phyloP scores from a whole-genome alignment of 1,140 invertebrate genomes.

The Drusus annulatus region DNA sequence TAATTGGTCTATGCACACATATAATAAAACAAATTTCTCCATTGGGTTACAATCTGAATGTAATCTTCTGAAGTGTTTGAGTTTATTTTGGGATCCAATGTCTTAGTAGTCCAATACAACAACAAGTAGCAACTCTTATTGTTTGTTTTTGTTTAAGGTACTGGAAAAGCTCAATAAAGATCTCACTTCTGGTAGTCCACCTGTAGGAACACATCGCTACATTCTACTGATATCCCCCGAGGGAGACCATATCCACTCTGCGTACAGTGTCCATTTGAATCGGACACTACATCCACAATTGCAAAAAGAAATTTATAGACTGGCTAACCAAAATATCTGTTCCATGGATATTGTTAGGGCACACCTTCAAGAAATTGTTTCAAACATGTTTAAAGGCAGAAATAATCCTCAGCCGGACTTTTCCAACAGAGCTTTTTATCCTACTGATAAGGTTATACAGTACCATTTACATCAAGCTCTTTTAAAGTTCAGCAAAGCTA shows the following conservation, averaged over 20 bases:
- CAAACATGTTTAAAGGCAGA: not conserved
- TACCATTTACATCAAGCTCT: constrained; percentile 5
- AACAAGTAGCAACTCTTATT: not conserved
- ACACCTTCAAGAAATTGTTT: not conserved
- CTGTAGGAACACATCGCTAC: constrained; percentile 10
- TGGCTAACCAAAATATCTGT: constrained; percentile 5
- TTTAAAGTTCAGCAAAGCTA: not conserved
- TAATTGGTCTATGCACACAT: no score
- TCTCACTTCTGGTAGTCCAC: not conserved
- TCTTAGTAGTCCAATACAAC: no score
- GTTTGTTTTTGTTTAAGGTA: not conserved
- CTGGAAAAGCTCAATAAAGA: constrained; percentile 21
- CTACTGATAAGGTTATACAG: not conserved
- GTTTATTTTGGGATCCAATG: no score
- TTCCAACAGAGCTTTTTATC: not conserved
- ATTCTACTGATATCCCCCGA: not conserved
- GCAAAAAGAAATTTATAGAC: constrained; percentile 6
- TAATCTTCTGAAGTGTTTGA: no score
- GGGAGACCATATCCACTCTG: not conserved
- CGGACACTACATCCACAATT: not conserved
- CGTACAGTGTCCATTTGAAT: not conserved
- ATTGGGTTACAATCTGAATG: no score
- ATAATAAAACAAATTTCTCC: no score
- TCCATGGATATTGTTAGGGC: not conserved
- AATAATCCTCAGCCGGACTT: not conserved